Percentiles rank a stretch among this genome's conserved stretches.
Evolutionary conservation across 2,888 invertebrate species (phyloP).

Genomic region (Dascillus cervinus): DNA sequence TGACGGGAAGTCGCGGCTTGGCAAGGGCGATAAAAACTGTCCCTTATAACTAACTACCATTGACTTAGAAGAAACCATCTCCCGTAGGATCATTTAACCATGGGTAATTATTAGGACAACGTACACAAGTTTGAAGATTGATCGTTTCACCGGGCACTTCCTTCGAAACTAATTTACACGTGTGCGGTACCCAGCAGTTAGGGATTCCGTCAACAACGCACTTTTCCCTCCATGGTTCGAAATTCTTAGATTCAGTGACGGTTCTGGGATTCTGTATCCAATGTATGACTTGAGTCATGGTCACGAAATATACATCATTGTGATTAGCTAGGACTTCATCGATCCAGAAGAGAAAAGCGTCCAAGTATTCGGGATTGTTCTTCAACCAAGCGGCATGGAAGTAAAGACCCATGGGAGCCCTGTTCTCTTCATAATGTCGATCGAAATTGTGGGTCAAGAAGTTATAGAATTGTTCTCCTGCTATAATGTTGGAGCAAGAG

Average conservation of each 20-base stretch:
- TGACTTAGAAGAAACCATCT: conserved; percentile 79
- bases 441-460: conserved; percentile 92
- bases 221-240: conserved; percentile 92
- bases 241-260: conserved; percentile 76
- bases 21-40: conserved; percentile 20
- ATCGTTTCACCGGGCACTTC: conserved; percentile 92
- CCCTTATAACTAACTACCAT: conserved; percentile 13
- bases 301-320: conserved; percentile 89
- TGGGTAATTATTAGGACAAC: conserved; percentile 91
- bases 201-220: conserved; percentile 78
- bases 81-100: conserved; percentile 91
- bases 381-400: conserved; percentile 93
- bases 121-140: conserved; percentile 85
- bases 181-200: conserved; percentile 82
- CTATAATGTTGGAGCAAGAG: conserved; percentile 87
- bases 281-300: conserved; percentile 94
- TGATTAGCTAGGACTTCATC: conserved; percentile 79
- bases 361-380: conserved; percentile 86
- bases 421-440: conserved; percentile 83
- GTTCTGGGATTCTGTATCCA: conserved; percentile 92
- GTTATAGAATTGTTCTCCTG: conserved; percentile 89
- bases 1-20: conserved; percentile 12
- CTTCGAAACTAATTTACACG: conserved; percentile 86
- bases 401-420: conserved; percentile 81
- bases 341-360: conserved; percentile 89